Base-by-base conservation (phyloP, 2,797 vertebrate species). In the Argya squamiceps region DNA sequence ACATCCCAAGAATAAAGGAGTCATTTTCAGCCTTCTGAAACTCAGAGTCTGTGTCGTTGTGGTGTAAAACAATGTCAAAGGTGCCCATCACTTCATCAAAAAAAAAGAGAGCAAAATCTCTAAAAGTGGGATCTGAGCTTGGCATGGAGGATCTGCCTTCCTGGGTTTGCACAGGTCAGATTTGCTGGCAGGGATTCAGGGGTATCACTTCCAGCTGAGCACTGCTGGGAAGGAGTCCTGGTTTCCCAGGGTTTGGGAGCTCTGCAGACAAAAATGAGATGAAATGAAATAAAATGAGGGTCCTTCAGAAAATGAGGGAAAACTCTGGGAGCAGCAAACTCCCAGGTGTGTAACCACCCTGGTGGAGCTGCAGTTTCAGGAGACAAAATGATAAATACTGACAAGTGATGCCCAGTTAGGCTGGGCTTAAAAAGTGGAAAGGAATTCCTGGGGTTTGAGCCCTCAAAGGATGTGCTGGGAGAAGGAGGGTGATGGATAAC, bases 401-500 rank as follows among this genome's bases (percentile, higher is more conserved):
- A 19, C 14, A 4, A 4, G 34, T 7, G 26, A 14, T 39, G n/a
- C n/a, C 69, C 46, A 21, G n/a, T 56, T 22, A 2, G 5, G 32
- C 29, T 34, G 22, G 26, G 63, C 39, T 65, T 43, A 5, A n/a
- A 19, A 53, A 32, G 8, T 3, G 12, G 10, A 6, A 23, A 52
- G 79, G 56, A 53, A 30, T 55, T 52, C 12, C 12, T 12, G 1
- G 41, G 53, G 49, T 5, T 71, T 19, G 15, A 9, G 21, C 34
- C 27, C 12, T 34, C 47, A 2, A 18, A 56, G 70, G 74, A 22
- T 50, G 67, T n/a, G 77, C 36, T 0, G 6, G 74, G 18, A 47
- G 79, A 21, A 11, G 0, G 3, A 2, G 4, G 34, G 29, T 56
- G 30, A 29, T 47, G 4, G 10, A 63, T 21, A 39, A 5, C 0